Conservation (phyloP, 2,113 vertebrate species). For the Ranitomeya variabilis region DNA sequence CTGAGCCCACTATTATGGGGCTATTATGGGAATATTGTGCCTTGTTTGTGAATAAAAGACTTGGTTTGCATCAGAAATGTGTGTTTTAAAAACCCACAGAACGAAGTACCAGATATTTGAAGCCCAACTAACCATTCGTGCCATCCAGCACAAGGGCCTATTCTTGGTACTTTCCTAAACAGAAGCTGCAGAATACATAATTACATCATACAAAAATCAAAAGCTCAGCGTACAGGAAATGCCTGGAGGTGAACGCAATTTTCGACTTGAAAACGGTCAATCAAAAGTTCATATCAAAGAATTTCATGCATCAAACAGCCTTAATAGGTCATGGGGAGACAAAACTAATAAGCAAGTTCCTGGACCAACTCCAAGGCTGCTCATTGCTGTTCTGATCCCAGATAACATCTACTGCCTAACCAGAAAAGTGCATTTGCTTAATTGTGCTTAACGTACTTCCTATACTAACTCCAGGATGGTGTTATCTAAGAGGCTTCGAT, state of each 20-base stretch:
- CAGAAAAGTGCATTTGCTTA: not conserved
- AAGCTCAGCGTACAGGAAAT: not conserved
- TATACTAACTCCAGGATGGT: not conserved
- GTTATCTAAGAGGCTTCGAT: not conserved
- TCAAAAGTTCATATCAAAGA: constrained; percentile 4
- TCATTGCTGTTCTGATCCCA: not conserved
- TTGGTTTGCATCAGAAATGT: too few relatives aligned
- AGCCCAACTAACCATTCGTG: too few relatives aligned
- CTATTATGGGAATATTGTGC: too few relatives aligned
- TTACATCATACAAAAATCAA: not conserved
- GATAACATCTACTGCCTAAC: not conserved
- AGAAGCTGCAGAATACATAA: not conserved
- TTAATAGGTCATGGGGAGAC: not conserved
- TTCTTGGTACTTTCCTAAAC: not conserved
- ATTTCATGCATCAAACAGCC: not conserved
- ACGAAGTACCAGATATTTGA: too few relatives aligned
- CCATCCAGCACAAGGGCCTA: too few relatives aligned
- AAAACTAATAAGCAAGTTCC: not conserved
- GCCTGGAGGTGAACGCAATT: not conserved
- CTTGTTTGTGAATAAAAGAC: too few relatives aligned
- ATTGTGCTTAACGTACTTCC: not conserved
- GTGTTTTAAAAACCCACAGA: too few relatives aligned
- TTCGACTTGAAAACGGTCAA: not conserved
- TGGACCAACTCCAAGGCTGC: not conserved
- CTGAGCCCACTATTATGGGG: too few relatives aligned